Conservation (phyloP, 2,797 vertebrate genomes). For the Ataeniobius toweri region DNA sequence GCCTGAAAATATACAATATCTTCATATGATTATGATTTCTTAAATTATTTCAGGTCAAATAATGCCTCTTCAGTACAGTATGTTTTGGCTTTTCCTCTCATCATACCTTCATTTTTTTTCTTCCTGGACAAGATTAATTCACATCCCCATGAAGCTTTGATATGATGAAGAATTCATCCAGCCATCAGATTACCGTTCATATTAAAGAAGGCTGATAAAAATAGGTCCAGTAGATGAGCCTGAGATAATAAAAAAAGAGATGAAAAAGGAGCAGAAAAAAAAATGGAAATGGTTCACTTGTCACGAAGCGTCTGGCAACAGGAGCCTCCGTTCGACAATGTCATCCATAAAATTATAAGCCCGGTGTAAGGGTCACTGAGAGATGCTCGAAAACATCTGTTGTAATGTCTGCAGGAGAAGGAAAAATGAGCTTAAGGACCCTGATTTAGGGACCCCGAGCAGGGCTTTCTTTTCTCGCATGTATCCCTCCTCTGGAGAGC, state of each 20-base stretch:
- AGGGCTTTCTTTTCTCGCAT: constrained; percentile 48
- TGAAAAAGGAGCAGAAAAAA: constrained; percentile 37
- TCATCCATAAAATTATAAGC: constrained; percentile 73
- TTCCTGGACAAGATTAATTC: constrained; percentile 53
- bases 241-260: constrained; percentile 39
- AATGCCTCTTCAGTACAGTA: constrained; percentile 50
- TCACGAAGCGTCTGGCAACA: constrained; percentile 77
- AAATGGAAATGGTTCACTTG: constrained; percentile 75
- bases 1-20: constrained; percentile 69
- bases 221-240: constrained; percentile 41
- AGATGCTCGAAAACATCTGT: constrained; percentile 73
- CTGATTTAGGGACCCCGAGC: constrained; percentile 41
- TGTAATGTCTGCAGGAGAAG: constrained; percentile 56
- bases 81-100: constrained; percentile 39
- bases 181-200: constrained; percentile 49
- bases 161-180: constrained; percentile 48
- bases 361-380: constrained; percentile 61
- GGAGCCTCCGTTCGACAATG: constrained; percentile 75
- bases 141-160: constrained; percentile 36
- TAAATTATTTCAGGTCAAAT: constrained; percentile 42
- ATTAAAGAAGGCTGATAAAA: constrained; percentile 51
- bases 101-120: constrained; percentile 67
- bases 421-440: constrained; percentile 38
- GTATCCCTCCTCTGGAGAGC: constrained; percentile 64
- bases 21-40: constrained; percentile 52